phyloP scores from a whole-genome alignment of 1,140 invertebrate genomes.

The Ips nitidus region DNA sequence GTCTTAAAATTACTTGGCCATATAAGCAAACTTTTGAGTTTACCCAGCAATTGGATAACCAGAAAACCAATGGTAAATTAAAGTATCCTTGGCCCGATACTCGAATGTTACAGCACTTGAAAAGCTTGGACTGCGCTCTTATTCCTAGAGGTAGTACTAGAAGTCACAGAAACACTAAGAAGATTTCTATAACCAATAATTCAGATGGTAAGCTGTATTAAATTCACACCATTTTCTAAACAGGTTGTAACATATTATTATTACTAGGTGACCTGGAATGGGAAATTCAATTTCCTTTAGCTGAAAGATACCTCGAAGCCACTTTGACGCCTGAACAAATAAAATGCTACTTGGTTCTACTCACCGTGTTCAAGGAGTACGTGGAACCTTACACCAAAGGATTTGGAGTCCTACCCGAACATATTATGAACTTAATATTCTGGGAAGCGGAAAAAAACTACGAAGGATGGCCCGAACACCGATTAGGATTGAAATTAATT shows the following conservation, averaged over 20 bases:
- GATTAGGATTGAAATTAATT: slow-evolving; percentile 66
- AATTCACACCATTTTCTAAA: no score
- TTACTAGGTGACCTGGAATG: slow-evolving; percentile 60
- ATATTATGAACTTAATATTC: slow-evolving; percentile 73
- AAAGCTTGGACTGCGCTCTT: slow-evolving; percentile 65
- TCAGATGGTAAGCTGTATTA: neutral
- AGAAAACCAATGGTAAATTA: slow-evolving; percentile 25
- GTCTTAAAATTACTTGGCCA: slow-evolving; percentile 43
- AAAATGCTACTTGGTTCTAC: slow-evolving; percentile 65
- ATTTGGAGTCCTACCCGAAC: slow-evolving; percentile 61
- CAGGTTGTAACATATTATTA: neutral
- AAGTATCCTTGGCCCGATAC: slow-evolving; percentile 61
- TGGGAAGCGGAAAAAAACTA: slow-evolving; percentile 73
- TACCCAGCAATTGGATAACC: slow-evolving; percentile 4
- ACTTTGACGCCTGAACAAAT: slow-evolving; percentile 68
- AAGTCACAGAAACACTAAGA: slow-evolving; percentile 2
- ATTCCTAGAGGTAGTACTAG: slow-evolving; percentile 60
- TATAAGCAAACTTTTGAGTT: slow-evolving; percentile 35
- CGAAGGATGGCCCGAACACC: slow-evolving; percentile 68
- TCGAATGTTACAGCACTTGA: slow-evolving; percentile 63
- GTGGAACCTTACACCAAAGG: slow-evolving; percentile 61
- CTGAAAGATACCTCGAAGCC: slow-evolving; percentile 70
- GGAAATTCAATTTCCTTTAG: slow-evolving; percentile 71
- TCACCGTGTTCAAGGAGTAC: slow-evolving; percentile 67
- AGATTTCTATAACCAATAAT: neutral